phyloP scores from a whole-genome alignment of 1,140 invertebrate species.

The Hylaeus anthracinus region DNA sequence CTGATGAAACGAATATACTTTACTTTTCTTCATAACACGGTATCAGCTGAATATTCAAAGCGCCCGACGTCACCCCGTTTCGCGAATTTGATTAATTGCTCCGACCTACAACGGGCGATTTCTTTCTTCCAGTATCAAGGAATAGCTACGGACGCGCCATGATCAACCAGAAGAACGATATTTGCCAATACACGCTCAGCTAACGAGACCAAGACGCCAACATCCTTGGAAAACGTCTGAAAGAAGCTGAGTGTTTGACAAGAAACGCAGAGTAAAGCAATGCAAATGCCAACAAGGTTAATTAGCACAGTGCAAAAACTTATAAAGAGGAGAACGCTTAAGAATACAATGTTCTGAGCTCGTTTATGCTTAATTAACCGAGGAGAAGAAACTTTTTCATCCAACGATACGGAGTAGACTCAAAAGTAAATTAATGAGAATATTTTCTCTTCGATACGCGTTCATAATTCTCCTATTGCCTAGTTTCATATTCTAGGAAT shows the following conservation, averaged over 20 bases:
- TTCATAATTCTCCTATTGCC: too few species aligned
- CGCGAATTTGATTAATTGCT: slow-evolving; percentile 37
- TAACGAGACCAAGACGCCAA: not conserved
- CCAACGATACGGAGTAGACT: not conserved
- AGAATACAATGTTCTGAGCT: not conserved
- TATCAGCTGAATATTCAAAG: slow-evolving; percentile 39
- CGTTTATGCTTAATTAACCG: slow-evolving; percentile 3
- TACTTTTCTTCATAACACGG: slow-evolving; percentile 4
- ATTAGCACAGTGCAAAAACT: slow-evolving; percentile 6
- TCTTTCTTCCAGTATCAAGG: slow-evolving; percentile 9
- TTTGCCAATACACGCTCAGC: not conserved
- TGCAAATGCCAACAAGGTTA: slow-evolving; percentile 22
- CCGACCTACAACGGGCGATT: slow-evolving; percentile 4
- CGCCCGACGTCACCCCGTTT: slow-evolving; percentile 7
- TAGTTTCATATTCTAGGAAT: too few species aligned
- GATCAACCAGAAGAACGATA: not conserved
- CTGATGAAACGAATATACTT: slow-evolving; percentile 30
- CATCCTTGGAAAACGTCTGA: not conserved
- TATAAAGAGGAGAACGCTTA: not conserved
- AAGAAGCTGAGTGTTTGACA: not conserved
- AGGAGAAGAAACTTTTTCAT: not conserved
- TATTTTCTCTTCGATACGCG: not conserved
- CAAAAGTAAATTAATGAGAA: not conserved
- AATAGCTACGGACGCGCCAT: not conserved
- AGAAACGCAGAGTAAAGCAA: not conserved